Evolutionary conservation across 1,140 invertebrate genomes (phyloP).

Genomic region (Drosophila parvula): DNA sequence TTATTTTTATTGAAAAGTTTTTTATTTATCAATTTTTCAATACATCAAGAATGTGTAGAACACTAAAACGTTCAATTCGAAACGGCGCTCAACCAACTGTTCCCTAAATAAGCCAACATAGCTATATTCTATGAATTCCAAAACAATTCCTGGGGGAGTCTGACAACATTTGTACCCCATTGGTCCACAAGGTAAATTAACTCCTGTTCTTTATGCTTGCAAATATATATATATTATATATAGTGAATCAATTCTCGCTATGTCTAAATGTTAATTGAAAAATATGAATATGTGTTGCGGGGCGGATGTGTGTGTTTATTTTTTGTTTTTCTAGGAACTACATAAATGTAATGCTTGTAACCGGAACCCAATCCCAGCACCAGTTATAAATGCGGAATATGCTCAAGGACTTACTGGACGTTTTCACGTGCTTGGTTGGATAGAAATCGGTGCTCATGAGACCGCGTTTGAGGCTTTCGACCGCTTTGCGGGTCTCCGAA

Average conservation of each 20-base stretch:
- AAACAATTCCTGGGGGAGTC: conserved; percentile 29
- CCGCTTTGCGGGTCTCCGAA: conserved; percentile 34
- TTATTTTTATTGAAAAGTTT: conserved; percentile 60
- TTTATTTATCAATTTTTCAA: conserved; percentile 62
- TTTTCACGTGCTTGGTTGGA: conserved; percentile 61
- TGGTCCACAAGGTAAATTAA: conserved; percentile 61
- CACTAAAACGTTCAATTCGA: conserved; percentile 28
- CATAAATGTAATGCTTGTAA: conserved; percentile 12
- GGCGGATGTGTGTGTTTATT: conserved; percentile 19
- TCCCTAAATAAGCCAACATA: conserved; percentile 18
- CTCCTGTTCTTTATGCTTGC: conserved; percentile 14
- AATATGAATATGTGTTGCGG: conserved; percentile 10
- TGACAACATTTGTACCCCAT: conserved; percentile 27
- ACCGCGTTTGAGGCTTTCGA: conserved; percentile 64
- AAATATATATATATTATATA: conserved; percentile 13
- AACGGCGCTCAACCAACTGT: conserved; percentile 46
- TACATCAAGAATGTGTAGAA: conserved; percentile 53
- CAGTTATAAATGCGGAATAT: conserved; percentile 27
- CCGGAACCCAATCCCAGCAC: conserved; percentile 47
- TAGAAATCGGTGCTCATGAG: conserved; percentile 46
- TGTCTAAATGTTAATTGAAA: conserved; percentile 5
- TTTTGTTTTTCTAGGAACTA: conserved; percentile 29
- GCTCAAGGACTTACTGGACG: conserved; percentile 59
- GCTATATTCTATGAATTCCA: conserved; percentile 13
- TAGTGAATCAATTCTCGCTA: conserved; percentile 32